Evolutionary conservation across 2,113 vertebrate species (phyloP).

Genomic region (Centropus bengalensis): DNA sequence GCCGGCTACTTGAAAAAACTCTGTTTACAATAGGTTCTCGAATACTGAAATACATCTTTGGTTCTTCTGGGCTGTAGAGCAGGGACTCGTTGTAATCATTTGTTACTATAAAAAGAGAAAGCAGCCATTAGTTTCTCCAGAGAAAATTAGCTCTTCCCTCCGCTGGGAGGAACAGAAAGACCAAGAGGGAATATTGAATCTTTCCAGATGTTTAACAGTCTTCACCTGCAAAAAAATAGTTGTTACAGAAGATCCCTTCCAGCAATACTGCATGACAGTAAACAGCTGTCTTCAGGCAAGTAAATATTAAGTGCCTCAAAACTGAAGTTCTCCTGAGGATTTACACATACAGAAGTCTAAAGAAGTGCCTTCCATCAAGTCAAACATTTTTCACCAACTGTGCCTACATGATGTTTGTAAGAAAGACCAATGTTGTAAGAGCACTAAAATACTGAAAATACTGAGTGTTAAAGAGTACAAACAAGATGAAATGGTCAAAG

Average conservation of each 20-base stretch:
- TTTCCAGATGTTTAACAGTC: neutral
- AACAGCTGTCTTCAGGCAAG: neutral
- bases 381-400: neutral
- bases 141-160: neutral
- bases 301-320: neutral
- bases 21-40: slow-evolving; percentile 95
- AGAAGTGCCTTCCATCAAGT: neutral
- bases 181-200: neutral
- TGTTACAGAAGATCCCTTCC: neutral
- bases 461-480: neutral
- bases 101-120: slow-evolving; percentile 81
- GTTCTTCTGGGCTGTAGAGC: slow-evolving; percentile 90
- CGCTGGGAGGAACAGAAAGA: neutral
- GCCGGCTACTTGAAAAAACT: slow-evolving; percentile 91
- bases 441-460: neutral
- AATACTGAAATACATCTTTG: slow-evolving; percentile 92
- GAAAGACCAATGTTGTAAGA: neutral
- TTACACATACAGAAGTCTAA: neutral
- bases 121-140: neutral
- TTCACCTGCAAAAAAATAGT: neutral
- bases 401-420: neutral
- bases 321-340: neutral
- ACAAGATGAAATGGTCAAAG: neutral
- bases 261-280: neutral
- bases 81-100: slow-evolving; percentile 91